phyloP scores from a whole-genome alignment of 2,113 vertebrate species.

The Cyprinodon tularosa region DNA sequence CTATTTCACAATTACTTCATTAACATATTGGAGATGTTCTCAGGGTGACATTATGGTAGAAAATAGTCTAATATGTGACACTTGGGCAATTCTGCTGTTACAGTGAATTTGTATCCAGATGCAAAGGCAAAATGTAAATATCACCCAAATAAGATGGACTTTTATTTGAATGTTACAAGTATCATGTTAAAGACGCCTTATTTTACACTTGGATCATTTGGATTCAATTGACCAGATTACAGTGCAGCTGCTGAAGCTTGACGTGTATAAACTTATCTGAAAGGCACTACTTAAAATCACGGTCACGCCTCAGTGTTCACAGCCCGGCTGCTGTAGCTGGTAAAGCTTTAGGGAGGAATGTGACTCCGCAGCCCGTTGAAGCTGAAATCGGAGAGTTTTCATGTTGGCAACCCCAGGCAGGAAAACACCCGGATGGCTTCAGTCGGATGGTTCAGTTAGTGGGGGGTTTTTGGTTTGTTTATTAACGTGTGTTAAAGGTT shows the following conservation, averaged over 20 bases:
- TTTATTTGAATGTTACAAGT: constrained; percentile 3
- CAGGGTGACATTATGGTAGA: constrained; percentile 26
- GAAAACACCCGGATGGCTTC: too few species aligned
- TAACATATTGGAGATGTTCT: constrained; percentile 43
- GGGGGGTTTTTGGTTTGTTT: too few species aligned
- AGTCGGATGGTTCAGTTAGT: too few species aligned
- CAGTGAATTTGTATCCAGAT: neutral
- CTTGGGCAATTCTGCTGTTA: neutral
- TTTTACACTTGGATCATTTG: neutral
- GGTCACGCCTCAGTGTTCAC: neutral
- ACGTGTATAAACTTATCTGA: neutral
- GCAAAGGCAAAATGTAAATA: neutral
- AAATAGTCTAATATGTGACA: neutral
- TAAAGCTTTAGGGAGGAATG: neutral
- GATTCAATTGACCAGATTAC: neutral
- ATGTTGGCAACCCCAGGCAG: too few species aligned
- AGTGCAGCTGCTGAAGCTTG: neutral
- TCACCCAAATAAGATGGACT: neutral
- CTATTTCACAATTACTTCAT: constrained; percentile 33
- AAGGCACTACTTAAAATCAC: neutral
- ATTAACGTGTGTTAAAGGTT: too few species aligned
- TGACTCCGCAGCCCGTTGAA: neutral
- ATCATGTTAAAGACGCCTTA: neutral
- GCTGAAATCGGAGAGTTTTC: neutral
- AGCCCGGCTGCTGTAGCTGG: neutral